Evolutionary conservation across 1,140 invertebrate species (phyloP), one percentile per base, ranked within the genome.

Genomic region (Cyrtorhinus lividipennis): DNA sequence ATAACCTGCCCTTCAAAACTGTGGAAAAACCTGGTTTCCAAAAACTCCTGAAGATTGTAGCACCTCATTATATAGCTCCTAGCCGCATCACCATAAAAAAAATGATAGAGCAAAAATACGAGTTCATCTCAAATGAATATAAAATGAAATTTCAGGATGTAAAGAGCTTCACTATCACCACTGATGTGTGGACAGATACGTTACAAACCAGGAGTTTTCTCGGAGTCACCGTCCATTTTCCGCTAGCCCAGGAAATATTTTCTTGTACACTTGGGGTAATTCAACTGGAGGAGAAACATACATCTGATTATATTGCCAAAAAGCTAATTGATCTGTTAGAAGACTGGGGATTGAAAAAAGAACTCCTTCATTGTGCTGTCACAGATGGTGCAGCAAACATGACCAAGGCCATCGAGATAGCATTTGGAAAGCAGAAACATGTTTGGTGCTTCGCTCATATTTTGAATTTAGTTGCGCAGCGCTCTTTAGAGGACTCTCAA

Each of bases 361-460:
- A 25, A 27, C 5, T 8, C 8, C 3, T 23, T 24, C 48, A 5
- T 23, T 56, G 18, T 56, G 56, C 20, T 3, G 56, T 58, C 10
- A 58, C 56, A 8, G 56, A 58, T 25, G 56, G 56, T 8, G 56
- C 23, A 25, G 56, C 56, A 24, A 58, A 58, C 22, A 58, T 58
- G 56, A 8, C 20, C 22, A 58, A 58, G 26, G 56, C 12, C 24
- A 58, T 58, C 2, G 56, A 58, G 8, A 10, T 58, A 8, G 24
- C 56, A 22, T 58, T 24, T 25, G 56, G 56, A 5, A 58, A 58
- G 22, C 8, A 58, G 26, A 12, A 27, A 8, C 56, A 12, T 26
- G 24, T 58, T 26, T 3, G 22, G 8, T 58, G 56, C 24, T 58
- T 58, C 20, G 56, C 56, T 2, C 24, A 58, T 26, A 18, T 25